Base-by-base conservation (phyloP, 1,140 invertebrate species). In the Archivesica marissinica region DNA sequence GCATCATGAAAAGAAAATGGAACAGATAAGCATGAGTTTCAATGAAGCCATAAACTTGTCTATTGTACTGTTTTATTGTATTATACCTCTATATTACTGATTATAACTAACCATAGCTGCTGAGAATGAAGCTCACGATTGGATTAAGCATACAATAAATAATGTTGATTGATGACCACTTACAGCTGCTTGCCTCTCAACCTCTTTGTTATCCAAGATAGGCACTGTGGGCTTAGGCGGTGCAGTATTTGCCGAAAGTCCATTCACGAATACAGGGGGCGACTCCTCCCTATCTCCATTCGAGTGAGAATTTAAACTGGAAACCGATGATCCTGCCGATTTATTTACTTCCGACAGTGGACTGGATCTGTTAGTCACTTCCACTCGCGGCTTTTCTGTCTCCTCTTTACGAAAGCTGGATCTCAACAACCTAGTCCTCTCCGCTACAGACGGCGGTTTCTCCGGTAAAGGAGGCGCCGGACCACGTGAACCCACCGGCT, bases 321-420 rank as follows among this genome's bases (percentile, higher is more conserved):
- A 85, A 28, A 85, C 56, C 11, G 82, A 85, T 28, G 82, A 77
- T 15, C 82, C 75, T 17, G 61, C 74, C 9, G 82, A 85, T 23
- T 52, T 61, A 15, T 35, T 83, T 25, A 83, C 39, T 17, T 85
- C 82, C 1, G 82, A 85, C 9, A 85, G 25, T 15, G 82, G 82
- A 44, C 82, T 85, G 4, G 82, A 66, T 39, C 82, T 39, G 30
- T 66, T 64, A n/a, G 25, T 41, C n/a, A 56, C 25, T 11, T 70
- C 61, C 39, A 76, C 35, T 15, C 44, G 44, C 15, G 74, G 74
- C 33, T 68, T 66, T 35, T 88, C 89, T 0, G 64, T 50, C 7
- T 91, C 90, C 11, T 91, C 89, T 47, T 87, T 86, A 17, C 90
- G 85, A 76, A 91, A 91, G 64, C 90, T 91, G 39, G 89, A 90